Conservation (phyloP, 2,797 vertebrate species). For the Leptoclinus maculatus region DNA sequence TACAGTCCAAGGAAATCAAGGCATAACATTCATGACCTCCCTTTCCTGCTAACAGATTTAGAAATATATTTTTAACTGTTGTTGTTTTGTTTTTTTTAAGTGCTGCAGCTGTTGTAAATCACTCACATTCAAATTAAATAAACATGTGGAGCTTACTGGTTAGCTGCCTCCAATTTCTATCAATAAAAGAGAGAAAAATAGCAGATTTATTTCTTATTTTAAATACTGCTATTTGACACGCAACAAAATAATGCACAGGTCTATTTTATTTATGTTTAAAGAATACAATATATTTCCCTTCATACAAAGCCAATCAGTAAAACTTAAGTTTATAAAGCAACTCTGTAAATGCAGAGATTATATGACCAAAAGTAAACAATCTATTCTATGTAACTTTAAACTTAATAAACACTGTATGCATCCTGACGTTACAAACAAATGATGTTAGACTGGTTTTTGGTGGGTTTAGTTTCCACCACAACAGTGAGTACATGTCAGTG, state of each 20-base stretch:
- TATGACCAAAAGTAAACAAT: neutral
- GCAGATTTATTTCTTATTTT: neutral
- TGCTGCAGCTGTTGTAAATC: neutral
- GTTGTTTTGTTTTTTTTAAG: neutral
- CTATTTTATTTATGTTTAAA: neutral
- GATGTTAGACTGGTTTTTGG: constrained; percentile 7
- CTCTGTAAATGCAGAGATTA: neutral
- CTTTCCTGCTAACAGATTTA: constrained; percentile 19
- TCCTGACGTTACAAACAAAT: neutral
- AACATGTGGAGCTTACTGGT: neutral
- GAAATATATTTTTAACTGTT: neutral
- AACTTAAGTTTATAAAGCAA: neutral
- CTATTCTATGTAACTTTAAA: neutral
- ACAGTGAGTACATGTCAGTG: constrained; percentile 24
- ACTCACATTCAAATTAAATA: neutral
- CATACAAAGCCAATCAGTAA: constrained; percentile 5
- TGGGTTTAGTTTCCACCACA: constrained; percentile 11
- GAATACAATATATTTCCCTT: neutral
- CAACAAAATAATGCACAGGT: neutral
- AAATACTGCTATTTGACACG: neutral
- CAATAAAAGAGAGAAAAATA: neutral
- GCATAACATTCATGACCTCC: constrained; percentile 15
- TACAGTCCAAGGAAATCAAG: constrained; percentile 37
- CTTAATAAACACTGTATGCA: neutral
- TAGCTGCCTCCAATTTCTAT: neutral